Conservation (phyloP, 2,888 invertebrate species). For the Drosophila paranaensis region DNA sequence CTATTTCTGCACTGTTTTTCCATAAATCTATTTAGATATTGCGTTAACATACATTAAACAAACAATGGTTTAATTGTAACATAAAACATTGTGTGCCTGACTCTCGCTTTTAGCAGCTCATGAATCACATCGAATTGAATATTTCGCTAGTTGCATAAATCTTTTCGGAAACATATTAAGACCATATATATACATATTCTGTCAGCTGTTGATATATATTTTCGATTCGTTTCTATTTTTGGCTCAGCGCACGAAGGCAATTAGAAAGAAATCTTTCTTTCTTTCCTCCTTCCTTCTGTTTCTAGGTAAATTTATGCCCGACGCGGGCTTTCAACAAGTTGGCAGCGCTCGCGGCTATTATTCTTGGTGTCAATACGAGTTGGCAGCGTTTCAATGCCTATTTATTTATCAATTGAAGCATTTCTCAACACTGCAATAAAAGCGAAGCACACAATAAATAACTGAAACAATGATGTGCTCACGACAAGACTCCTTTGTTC, state of each 20-base stretch:
- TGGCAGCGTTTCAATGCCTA: slow-evolving; percentile 33
- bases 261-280: slow-evolving; percentile 3
- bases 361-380: slow-evolving; percentile 37
- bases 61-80: neutral
- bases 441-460: slow-evolving; percentile 12
- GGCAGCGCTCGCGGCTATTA: slow-evolving; percentile 36
- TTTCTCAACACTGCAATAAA: slow-evolving; percentile 30
- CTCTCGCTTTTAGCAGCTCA: neutral
- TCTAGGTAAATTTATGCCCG: slow-evolving; percentile 38
- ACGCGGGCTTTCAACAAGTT: slow-evolving; percentile 18
- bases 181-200: slow-evolving; percentile 6
- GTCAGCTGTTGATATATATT: slow-evolving; percentile 9
- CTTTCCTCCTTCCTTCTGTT: neutral
- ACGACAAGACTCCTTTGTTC: neutral
- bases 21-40: slow-evolving; percentile 7
- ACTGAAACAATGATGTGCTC: neutral
- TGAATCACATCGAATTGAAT: slow-evolving; percentile 16
- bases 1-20: neutral
- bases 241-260: slow-evolving; percentile 10
- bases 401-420: slow-evolving; percentile 27
- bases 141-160: slow-evolving; percentile 16
- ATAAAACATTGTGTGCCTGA: neutral
- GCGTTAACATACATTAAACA: neutral
- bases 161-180: slow-evolving; percentile 1
- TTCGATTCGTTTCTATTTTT: slow-evolving; percentile 19